Percentiles rank a stretch among this genome's conserved stretches.
Conservation (phyloP, 1,140 invertebrate genomes). For the Pristionchus pacificus region DNA sequence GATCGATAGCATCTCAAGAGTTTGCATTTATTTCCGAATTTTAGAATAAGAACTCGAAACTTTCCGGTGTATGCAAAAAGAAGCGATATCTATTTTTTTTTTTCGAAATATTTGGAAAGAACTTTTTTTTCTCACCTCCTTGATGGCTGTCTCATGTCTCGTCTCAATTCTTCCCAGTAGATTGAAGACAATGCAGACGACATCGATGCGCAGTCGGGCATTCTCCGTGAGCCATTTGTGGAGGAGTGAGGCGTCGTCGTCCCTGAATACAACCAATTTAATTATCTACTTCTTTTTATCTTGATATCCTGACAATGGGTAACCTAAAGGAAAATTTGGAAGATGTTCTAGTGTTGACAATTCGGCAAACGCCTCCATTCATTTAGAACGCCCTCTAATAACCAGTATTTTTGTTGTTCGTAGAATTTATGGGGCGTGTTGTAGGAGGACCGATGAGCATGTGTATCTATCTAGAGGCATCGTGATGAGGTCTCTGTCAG, state of each 20-base stretch:
- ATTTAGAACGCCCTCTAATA: not conserved
- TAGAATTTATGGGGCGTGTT: not conserved
- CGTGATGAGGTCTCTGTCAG: no score
- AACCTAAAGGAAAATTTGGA: not conserved
- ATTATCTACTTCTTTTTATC: no score
- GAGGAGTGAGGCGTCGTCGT: constrained; percentile 8
- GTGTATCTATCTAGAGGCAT: not conserved
- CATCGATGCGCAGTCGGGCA: constrained; percentile 15
- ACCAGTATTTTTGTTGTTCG: not conserved
- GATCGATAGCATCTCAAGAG: not conserved
- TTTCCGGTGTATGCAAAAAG: constrained; percentile 1
- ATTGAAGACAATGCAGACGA: constrained; percentile 10
- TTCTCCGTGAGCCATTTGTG: constrained; percentile 13
- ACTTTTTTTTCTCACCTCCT: constrained; percentile 12
- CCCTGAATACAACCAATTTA: no score
- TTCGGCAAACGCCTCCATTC: not conserved
- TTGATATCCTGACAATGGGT: no score
- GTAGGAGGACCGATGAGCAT: not conserved
- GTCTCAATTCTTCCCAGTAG: constrained; percentile 8
- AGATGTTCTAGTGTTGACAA: not conserved
- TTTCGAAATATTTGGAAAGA: constrained; percentile 1
- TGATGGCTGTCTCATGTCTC: constrained; percentile 5
- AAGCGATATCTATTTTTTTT: not conserved
- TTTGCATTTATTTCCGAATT: no score
- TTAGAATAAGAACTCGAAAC: no score